These are phyloP conservation scores for Periophthalmus magnuspinnatus DNA, from an alignment of 2,797 vertebrate genomes.

Conservation along the genomic window DNA sequence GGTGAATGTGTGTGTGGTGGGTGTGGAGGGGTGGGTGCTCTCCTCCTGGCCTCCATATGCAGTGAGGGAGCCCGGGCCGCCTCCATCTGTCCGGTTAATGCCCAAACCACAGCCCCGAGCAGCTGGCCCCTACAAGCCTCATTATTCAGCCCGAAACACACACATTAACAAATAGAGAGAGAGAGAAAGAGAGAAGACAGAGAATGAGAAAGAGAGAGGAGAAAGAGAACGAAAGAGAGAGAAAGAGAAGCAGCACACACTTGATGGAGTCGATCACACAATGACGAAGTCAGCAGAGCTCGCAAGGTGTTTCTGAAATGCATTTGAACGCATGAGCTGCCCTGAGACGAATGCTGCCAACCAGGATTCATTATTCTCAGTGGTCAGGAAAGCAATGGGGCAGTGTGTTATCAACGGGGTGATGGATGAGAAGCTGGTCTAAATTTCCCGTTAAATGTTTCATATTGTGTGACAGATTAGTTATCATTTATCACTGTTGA, in stretches of 20 bases:
- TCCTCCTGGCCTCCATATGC: conserved; percentile 78
- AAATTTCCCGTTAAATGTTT: conserved; percentile 12
- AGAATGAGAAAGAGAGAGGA: conserved; percentile 19
- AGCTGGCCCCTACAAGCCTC: conserved; percentile 78
- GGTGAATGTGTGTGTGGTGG: conserved; percentile 23
- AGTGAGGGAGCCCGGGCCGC: conserved; percentile 68
- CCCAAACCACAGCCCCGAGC: conserved; percentile 71
- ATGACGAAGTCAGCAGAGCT: conserved; percentile 50
- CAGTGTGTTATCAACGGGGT: conserved; percentile 13
- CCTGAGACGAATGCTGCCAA: conserved; percentile 42
- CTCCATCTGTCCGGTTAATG: conserved; percentile 84
- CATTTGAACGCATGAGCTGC: conserved; percentile 48
- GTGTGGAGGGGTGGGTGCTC: conserved; percentile 36
- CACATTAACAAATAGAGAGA: conserved; percentile 27
- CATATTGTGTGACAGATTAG: conserved; percentile 1
- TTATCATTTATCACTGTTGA: conserved; percentile 12
- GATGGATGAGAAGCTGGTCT: background rate
- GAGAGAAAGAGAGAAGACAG: conserved; percentile 32
- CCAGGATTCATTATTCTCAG: conserved; percentile 52
- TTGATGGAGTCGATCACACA: conserved; percentile 54
- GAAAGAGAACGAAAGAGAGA: background rate
- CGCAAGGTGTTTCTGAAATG: conserved; percentile 60
- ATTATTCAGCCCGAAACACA: conserved; percentile 71
- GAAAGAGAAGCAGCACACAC: conserved; percentile 35
- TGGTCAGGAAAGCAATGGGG: conserved; percentile 40